These are phyloP conservation scores for Autographa pulchrina DNA, from an alignment of 2,888 invertebrate species.

Conservation along the genomic window DNA sequence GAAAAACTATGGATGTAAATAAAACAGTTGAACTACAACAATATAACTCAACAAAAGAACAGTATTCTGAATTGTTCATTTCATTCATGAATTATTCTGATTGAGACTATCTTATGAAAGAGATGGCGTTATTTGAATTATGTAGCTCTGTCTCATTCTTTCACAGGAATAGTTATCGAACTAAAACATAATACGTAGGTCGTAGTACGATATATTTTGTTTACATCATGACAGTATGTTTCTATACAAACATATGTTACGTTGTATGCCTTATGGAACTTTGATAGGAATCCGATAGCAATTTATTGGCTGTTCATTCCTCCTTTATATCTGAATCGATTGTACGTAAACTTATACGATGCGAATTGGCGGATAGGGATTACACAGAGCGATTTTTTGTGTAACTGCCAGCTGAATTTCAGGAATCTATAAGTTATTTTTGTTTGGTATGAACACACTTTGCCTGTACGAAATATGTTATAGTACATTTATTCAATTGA, in stretches of 20 bases:
- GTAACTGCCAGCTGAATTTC: constrained; percentile 13
- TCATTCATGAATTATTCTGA: neutral
- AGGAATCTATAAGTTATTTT: neutral
- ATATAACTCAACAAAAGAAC: constrained; percentile 32
- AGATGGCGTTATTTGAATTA: neutral
- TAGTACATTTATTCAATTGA: too few species aligned
- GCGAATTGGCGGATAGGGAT: constrained; percentile 8
- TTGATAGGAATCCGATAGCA: constrained; percentile 23
- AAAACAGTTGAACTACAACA: constrained; percentile 17
- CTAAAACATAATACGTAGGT: neutral
- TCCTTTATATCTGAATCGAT: constrained; percentile 15
- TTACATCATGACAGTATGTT: neutral
- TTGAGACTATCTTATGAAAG: neutral
- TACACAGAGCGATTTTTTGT: neutral
- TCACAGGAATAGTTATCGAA: too few species aligned
- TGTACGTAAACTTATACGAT: constrained; percentile 19
- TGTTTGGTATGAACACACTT: too few species aligned
- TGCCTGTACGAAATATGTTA: too few species aligned
- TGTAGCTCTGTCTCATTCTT: neutral
- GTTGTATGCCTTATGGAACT: constrained; percentile 21
- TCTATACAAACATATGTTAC: constrained; percentile 21
- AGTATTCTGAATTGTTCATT: neutral
- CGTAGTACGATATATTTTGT: constrained; percentile 17
- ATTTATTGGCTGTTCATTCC: constrained; percentile 24
- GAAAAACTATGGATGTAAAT: constrained; percentile 15